Percentiles rank a stretch among this genome's conserved stretches.
Conservation (phyloP, 2,888 invertebrate genomes). For the Melinaea marsaeus region DNA sequence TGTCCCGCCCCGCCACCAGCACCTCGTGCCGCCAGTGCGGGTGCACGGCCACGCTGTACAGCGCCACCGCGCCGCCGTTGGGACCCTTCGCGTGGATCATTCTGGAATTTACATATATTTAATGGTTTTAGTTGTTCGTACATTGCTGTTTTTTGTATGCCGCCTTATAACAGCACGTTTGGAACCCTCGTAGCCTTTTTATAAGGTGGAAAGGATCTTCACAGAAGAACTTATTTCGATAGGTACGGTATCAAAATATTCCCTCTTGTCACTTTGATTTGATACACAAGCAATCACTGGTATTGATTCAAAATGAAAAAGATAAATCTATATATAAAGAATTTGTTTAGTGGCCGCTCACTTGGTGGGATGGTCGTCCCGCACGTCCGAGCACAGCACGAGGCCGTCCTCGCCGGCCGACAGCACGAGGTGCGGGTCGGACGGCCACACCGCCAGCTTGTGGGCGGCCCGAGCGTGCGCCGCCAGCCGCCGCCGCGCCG, state of each 20-base stretch:
- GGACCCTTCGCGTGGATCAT: slow-evolving; percentile 76
- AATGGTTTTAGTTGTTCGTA: no score
- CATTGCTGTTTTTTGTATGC: no score
- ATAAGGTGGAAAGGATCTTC: no score
- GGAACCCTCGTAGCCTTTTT: no score
- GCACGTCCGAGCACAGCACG: slow-evolving; percentile 88
- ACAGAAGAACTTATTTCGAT: no score
- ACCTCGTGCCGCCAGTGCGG: slow-evolving; percentile 87
- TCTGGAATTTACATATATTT: slow-evolving; percentile 49
- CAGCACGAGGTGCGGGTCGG: slow-evolving; percentile 86
- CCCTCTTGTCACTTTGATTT: no score
- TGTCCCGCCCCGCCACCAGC: slow-evolving; percentile 90
- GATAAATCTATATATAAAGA: no score
- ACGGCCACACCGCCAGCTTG: slow-evolving; percentile 87
- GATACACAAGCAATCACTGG: no score
- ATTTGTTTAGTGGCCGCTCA: slow-evolving; percentile 17
- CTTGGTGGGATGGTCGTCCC: slow-evolving; percentile 81
- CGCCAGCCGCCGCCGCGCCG: slow-evolving; percentile 80
- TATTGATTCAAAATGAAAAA: no score
- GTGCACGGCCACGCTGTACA: slow-evolving; percentile 93
- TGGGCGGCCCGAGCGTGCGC: slow-evolving; percentile 88
- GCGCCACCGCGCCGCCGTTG: slow-evolving; percentile 80
- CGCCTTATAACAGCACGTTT: no score
- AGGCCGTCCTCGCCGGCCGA: slow-evolving; percentile 94
- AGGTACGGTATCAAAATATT: no score